These are phyloP conservation scores for Brachyrhaphis roseni DNA, from an alignment of 2,797 vertebrate species.

Conservation along the genomic window DNA sequence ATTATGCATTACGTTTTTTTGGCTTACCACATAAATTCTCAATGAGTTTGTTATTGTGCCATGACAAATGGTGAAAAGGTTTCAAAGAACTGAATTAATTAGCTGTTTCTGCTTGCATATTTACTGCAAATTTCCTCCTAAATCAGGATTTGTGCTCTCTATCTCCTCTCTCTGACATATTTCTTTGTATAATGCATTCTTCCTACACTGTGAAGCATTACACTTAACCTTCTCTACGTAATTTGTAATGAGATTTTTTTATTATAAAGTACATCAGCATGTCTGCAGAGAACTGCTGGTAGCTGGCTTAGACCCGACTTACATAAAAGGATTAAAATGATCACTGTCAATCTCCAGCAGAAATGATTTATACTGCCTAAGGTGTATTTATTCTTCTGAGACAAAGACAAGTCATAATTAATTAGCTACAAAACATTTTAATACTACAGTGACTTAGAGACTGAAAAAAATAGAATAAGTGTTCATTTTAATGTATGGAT, in stretches of 20 bases:
- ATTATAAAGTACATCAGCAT: conserved; percentile 10
- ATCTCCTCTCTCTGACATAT: background rate
- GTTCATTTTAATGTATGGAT: conserved; percentile 35
- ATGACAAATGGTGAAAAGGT: background rate
- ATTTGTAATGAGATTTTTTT: conserved; percentile 4
- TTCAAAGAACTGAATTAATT: background rate
- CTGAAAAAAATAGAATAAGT: conserved; percentile 37
- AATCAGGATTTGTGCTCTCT: background rate
- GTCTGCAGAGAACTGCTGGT: conserved; percentile 27
- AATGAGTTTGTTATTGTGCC: background rate
- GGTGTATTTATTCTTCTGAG: conserved; percentile 58
- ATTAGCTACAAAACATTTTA: conserved; percentile 58
- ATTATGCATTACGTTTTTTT: background rate
- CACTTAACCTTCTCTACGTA: conserved; percentile 11
- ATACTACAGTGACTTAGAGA: conserved; percentile 41
- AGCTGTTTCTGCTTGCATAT: background rate
- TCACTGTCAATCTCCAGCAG: conserved; percentile 60
- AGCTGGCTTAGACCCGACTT: conserved; percentile 50
- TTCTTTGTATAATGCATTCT: conserved; percentile 15
- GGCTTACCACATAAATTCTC: background rate
- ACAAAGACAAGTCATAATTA: conserved; percentile 64
- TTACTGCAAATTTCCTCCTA: background rate
- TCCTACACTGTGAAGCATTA: conserved; percentile 3
- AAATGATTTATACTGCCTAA: conserved; percentile 55
- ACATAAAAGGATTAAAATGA: conserved; percentile 65